Evolutionary conservation across 2,113 vertebrate genomes (phyloP), one percentile per base, ranked within the genome.

Genomic region (Callopanchax toddi): DNA sequence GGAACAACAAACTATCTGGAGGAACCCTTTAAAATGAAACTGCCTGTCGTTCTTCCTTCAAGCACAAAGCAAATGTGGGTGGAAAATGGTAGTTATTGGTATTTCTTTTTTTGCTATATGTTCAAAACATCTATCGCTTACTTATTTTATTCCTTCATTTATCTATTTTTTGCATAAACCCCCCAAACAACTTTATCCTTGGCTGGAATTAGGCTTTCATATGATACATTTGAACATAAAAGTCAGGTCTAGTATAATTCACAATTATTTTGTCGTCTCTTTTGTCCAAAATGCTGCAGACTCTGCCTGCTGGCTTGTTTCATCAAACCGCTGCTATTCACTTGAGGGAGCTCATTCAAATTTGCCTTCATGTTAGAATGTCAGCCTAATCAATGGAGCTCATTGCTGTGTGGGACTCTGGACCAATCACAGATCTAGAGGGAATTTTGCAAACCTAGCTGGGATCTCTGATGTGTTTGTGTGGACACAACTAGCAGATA

Each of bases 1-100:
- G 86, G 60, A 88, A 90, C 79, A 84, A 86, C 86, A 87, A 84
- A 88, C 81, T 85, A 82, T 76, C 61, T 67, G 65, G 66, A 76
- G 55, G 75, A 72, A 80, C 72, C 68, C 84, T 84, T 81, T 76
- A 50, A 76, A 68, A 74, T 74, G 23, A 51, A 84, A 67, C 78
- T 60, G 22, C 60, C 57, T 46, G 58, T 60, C 51, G 40, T 67
- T 65, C 51, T 74, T 82, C 55, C 49, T 52, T 50, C 54, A 42
- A 65, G 49, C 46, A 62, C 42, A 66, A 18, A 63, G 15, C 10
- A 37, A 22, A 37, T 36, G 48, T 67, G 43, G 15, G 60, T 70
- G 37, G 4, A 16, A 62, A 55, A 17, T 48, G 17, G 16, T 9
- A 23, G n/a, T 51, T 72, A 9, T 50, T 32, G 50, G 18, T 44